Base-by-base conservation (phyloP, 2,888 invertebrate species). In the Eubasilissa splendida region DNA sequence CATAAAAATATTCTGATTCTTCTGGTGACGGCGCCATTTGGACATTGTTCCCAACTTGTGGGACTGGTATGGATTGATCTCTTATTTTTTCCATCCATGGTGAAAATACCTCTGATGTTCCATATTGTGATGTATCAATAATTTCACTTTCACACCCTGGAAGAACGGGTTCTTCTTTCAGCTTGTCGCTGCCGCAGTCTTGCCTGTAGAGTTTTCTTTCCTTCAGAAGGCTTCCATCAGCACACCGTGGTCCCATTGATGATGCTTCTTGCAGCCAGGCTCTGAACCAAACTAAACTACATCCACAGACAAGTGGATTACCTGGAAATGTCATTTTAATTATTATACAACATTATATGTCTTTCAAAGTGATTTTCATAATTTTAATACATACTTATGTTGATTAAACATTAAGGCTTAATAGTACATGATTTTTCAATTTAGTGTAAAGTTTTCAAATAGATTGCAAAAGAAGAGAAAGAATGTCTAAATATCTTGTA, bases 251-350 rank as follows among this genome's bases (percentile, higher is more conserved):
- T 3, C 96, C 96, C 8, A 93, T 91, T 3, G 93, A 91, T 42
- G 94, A 92, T 0, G 94, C 93, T 87, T 96, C 95, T 83, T 93
- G 93, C 50, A 96, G 88, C 96, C 96, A 96, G 3, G 94, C 94
- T 85, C 95, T 93, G 2, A 97, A 88, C 97, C 97, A 97, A 77
- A 95, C 91, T 87, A 96, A 92, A 83, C 93, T 94, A 86, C 97
- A 97, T 73, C 95, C 93, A 86, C 97, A 97, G 33, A 92, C 91
- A 82, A 97, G 89, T 1, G 97, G 97, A 89, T 97, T 97, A 54
- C 95, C 96, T 96, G 87, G 82, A 88, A 80, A 52, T 7, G 7
- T 42, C 42, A 42, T 5, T 42, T 42, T 42, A 42, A 42, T 42
- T 42, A 7, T 7, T 42, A 7, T 42, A 42, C 3, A 42, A 42